Evolutionary conservation across 2,797 vertebrate genomes (phyloP).

Genomic region (Carcharodon carcharias): DNA sequence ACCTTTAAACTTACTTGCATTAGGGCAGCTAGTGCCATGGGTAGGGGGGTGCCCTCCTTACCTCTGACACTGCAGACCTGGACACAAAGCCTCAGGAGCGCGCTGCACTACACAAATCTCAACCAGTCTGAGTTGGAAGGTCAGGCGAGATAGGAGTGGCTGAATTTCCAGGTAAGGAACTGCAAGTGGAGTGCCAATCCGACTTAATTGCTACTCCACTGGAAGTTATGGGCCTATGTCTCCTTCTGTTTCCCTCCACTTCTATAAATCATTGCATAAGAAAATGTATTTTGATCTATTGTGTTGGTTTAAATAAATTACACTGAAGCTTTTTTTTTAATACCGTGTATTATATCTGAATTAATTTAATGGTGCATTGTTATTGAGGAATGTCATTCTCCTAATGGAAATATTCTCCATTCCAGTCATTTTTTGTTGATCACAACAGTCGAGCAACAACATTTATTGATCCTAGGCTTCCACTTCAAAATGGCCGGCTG

Average conservation of each 20-base stretch:
- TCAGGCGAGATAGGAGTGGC: too few species aligned
- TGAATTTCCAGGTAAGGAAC: too few species aligned
- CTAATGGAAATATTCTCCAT: constrained; percentile 37
- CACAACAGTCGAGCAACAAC: constrained; percentile 95
- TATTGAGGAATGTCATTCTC: background rate
- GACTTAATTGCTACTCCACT: too few species aligned
- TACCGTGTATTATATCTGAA: background rate
- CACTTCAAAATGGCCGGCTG: constrained; percentile 84
- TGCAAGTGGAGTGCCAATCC: too few species aligned
- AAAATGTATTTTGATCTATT: background rate
- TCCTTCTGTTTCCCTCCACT: background rate
- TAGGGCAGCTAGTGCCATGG: too few species aligned
- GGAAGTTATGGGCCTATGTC: too few species aligned
- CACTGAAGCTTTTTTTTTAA: background rate
- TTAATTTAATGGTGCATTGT: background rate
- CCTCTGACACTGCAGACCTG: too few species aligned
- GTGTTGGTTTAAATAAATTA: background rate
- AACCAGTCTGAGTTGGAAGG: too few species aligned
- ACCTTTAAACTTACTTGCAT: too few species aligned
- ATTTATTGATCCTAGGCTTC: constrained; percentile 92
- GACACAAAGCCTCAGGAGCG: too few species aligned
- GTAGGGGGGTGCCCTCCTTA: too few species aligned
- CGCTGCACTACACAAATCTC: too few species aligned
- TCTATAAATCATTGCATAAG: background rate
- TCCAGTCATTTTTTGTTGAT: constrained; percentile 92